These are phyloP conservation scores for Darevskia nairensis DNA, from an alignment of 2,797 vertebrate species.

Conservation along the genomic window DNA sequence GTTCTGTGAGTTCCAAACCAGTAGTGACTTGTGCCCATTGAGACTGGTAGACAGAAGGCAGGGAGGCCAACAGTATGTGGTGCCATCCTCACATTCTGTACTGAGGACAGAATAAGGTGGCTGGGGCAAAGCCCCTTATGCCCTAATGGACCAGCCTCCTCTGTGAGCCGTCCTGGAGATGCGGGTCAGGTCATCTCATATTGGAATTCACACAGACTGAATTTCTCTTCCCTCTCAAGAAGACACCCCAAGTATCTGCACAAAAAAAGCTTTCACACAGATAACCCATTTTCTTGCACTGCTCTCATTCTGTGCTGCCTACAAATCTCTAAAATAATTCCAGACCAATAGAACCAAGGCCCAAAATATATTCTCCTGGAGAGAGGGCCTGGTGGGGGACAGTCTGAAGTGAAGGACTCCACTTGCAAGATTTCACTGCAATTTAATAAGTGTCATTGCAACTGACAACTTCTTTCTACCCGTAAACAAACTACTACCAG, in stretches of 20 bases:
- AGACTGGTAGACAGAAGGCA: too few relatives aligned
- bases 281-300: background rate
- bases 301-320: background rate
- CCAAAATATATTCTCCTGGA: background rate
- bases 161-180: background rate
- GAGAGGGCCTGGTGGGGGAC: background rate
- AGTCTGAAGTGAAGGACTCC: background rate
- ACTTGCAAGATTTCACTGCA: background rate
- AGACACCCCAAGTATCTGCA: background rate
- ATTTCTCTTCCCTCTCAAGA: background rate
- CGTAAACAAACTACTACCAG: conserved; percentile 49
- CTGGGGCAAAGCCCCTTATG: too few relatives aligned
- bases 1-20: too few relatives aligned
- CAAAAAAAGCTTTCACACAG: background rate
- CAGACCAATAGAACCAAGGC: background rate
- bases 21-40: too few relatives aligned
- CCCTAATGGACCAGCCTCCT: too few relatives aligned
- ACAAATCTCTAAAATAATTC: background rate
- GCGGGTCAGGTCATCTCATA: background rate
- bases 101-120: too few relatives aligned
- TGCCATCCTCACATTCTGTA: too few relatives aligned
- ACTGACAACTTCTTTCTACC: conserved; percentile 53
- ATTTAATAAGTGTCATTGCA: conserved; percentile 7
- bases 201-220: background rate
- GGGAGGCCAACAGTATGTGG: too few relatives aligned